Evolutionary conservation across 1,140 invertebrate species (phyloP), one percentile per base, ranked within the genome.

Genomic region (Diabrotica virgifera): DNA sequence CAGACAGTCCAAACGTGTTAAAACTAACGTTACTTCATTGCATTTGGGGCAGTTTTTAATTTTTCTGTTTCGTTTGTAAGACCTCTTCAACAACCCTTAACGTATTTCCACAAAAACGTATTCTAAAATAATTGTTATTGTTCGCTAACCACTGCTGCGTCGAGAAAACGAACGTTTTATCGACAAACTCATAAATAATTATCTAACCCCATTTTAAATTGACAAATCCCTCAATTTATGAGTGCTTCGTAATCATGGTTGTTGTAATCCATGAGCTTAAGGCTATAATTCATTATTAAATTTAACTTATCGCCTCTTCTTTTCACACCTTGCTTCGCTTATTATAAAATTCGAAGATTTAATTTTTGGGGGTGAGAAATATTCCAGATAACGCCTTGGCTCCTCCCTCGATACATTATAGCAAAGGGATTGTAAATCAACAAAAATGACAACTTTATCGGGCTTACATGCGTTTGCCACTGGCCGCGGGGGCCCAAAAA

Each of bases 191-290:
- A 70, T 70, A 70, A 70, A 70, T 70, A 70, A 70, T 70, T 70
- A 67, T 70, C 62, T 70, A 70, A 67, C 68, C 68, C 68, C 68
- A 65, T 70, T 70, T 70, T 70, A 70, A 67, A 70, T 70, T 70
- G 68, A 70, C 68, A 70, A 70, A 70, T 70, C 68, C 65, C 63
- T 9, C 40, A 68, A 70, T 70, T 70, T 70, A 68, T 62, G 64
- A 57, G 9, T 60, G 68, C 54, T 12, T 64, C 65, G 68, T 70
- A 70, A 72, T 72, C 67, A 72, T 64, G 70, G 56, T 60, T 60
- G 65, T 64, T 72, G 69, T 72, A 72, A 72, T 72, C 71, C 68
- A 53, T 69, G 65, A 65, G 68, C 65, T 70, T 70, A 65, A 24
- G 52, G 56, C 46, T 55, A 70, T 70, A 70, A 70, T 13, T 71